Evolutionary conservation across 2,113 vertebrate species (phyloP).

Genomic region (Cairina moschata): DNA sequence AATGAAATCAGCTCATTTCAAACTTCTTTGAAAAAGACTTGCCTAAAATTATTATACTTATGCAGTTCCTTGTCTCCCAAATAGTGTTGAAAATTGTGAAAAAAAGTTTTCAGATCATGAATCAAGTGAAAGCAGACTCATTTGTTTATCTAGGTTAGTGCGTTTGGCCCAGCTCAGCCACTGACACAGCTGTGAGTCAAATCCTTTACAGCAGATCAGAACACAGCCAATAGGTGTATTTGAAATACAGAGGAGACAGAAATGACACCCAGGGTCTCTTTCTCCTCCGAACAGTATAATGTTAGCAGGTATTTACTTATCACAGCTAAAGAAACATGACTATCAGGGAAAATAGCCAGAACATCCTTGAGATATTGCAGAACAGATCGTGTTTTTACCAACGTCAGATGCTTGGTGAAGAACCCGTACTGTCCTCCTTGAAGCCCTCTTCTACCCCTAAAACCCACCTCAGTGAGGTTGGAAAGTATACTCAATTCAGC

Average conservation of each 20-base stretch:
- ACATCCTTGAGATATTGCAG: not conserved
- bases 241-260: not conserved
- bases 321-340: not conserved
- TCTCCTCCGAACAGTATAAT: not conserved
- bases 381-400: not conserved
- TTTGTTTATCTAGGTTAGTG: not conserved
- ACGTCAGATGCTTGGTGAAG: not conserved
- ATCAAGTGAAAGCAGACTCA: not conserved
- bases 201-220: not conserved
- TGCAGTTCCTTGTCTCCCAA: not conserved
- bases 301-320: not conserved
- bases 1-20: not conserved
- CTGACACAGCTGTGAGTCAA: not conserved
- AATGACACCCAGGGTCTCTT: not conserved
- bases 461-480: not conserved
- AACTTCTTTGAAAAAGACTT: not conserved
- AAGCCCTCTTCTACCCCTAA: not conserved
- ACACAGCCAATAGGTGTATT: not conserved
- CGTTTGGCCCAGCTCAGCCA: not conserved
- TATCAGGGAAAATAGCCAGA: not conserved
- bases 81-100: not conserved
- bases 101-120: not conserved
- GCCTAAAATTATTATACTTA: not conserved
- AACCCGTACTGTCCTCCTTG: not conserved
- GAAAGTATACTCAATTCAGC: not conserved